Base-by-base conservation (phyloP, 2,113 vertebrate genomes). In the Vimba vimba region DNA sequence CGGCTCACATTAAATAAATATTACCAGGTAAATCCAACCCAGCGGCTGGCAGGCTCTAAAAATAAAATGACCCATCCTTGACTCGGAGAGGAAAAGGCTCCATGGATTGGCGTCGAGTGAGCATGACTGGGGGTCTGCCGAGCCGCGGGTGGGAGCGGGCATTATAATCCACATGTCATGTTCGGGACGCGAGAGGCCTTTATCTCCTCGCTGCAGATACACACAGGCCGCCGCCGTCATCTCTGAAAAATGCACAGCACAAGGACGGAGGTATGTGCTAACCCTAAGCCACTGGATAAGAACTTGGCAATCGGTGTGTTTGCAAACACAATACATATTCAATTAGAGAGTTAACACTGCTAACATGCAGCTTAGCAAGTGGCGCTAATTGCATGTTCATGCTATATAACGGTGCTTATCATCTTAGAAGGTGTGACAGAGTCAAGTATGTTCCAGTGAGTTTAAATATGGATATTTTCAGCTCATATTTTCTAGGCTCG, bases 11-110 rank as follows among this genome's bases (percentile, higher is more conserved):
- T 83, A 59, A 83, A 83, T 73, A 83, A 25, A 73, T 59, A 73
- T 83, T 73, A n/a, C 50, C 66, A 21, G 66, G 21, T 83, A 83
- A 83, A 73, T 83, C 30, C 64, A 36, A 36, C 81, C 81, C 50
- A 12, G 80, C 1, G 27, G 81, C 81, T 83, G 82, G 13, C 82
- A 57, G 30, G 19, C 50, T 73, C 50, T 71, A 73, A 83, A 83
- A 83, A 83, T 83, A 73, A 73, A 59, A 73, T 73, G 68, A 73
- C 82, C 82, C 82, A 33, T 83, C 81, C 81, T 79, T 79, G 77
- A 79, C 77, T 11, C 7, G 55, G 57, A 79, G 21, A 43, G 36
- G 11, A 73, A 73, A 69, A 25, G 82, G 8, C 68, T 73, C 82
- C 68, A 33, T 83, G 82, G 50, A 57, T 25, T 57, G 68, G 6